Percentiles rank a stretch among this genome's conserved stretches.
phyloP scores from a whole-genome alignment of 1,140 invertebrate species.

The Acyrthosiphon pisum region DNA sequence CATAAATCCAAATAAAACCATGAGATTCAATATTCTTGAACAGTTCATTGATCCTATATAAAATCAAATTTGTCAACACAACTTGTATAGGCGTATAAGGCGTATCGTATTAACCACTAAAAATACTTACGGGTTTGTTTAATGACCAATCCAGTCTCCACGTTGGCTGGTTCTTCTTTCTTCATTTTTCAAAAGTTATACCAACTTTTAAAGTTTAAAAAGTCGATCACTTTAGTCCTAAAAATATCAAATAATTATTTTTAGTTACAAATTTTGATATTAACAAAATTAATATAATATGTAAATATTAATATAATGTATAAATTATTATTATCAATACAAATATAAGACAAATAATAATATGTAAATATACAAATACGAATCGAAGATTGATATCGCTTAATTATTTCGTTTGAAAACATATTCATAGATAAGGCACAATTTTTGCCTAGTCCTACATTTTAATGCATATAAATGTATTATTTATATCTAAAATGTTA shows the following conservation, averaged over 20 bases:
- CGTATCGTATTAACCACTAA: not conserved
- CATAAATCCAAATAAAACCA: constrained; percentile 87
- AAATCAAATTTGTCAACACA: not conserved
- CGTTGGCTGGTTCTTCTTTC: not conserved
- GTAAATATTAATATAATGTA: too few relatives aligned
- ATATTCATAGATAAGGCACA: not conserved
- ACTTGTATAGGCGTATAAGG: not conserved
- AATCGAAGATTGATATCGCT: not conserved
- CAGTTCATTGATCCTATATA: constrained; percentile 74
- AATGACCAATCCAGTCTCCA: constrained; percentile 16
- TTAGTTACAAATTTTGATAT: not conserved
- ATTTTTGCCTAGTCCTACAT: not conserved
- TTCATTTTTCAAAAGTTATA: not conserved
- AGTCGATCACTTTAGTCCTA: not conserved
- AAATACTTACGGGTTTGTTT: constrained; percentile 31
- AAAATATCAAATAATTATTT: not conserved
- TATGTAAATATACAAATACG: not conserved
- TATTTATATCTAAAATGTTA: not conserved
- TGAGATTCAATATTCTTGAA: constrained; percentile 79
- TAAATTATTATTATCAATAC: not conserved
- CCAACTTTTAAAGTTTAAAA: not conserved
- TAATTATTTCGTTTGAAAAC: not conserved
- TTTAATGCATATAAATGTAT: not conserved
- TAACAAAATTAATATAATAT: not conserved
- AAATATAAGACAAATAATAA: not conserved